Conservation (phyloP, 2,797 vertebrate genomes). For the Syndactyla subalaris region DNA sequence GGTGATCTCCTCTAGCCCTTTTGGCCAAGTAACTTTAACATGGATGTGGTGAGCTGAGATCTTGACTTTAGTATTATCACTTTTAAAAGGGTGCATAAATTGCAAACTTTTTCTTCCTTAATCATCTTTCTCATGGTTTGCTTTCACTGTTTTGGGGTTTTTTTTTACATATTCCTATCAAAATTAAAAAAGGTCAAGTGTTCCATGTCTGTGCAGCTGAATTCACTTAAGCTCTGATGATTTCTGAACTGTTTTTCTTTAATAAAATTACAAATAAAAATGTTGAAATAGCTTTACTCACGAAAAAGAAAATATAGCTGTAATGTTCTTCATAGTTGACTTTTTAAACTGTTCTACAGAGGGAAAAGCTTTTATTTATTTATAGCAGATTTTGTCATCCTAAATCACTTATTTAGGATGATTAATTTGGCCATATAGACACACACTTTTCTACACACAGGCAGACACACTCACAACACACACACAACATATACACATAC, state of each 20-base stretch:
- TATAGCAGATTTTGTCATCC: conserved; percentile 18
- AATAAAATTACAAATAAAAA: not conserved
- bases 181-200: not conserved
- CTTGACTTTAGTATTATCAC: not conserved
- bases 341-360: conserved; percentile 15
- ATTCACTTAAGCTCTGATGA: not conserved
- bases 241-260: not conserved
- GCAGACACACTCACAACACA: not conserved
- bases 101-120: not conserved
- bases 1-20: not conserved
- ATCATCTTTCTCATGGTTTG: not conserved
- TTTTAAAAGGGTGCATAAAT: not conserved
- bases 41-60: not conserved
- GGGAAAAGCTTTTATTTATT: conserved; percentile 43
- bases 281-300: not conserved
- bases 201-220: not conserved
- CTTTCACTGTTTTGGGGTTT: not conserved
- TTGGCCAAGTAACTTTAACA: not conserved
- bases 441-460: not conserved
- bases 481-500: not conserved
- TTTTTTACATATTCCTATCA: not conserved
- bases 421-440: not conserved
- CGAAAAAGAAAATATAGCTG: not conserved
- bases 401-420: conserved; percentile 13
- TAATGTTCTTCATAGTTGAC: not conserved